These are phyloP conservation scores for Pterostichus niger DNA, from an alignment of 2,888 invertebrate species.

Conservation along the genomic window DNA sequence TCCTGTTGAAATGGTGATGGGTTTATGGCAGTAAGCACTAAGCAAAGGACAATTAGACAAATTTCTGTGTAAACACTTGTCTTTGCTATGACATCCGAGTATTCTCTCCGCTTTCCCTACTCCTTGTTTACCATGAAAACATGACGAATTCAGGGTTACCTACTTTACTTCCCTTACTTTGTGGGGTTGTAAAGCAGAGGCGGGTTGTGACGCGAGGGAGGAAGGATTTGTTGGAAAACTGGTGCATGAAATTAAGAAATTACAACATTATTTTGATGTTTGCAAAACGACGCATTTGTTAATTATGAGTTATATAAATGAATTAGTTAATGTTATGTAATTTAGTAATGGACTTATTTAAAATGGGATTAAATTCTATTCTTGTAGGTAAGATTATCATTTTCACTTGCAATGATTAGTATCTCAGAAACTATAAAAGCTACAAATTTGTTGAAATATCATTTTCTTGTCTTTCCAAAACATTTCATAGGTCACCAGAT, in stretches of 20 bases:
- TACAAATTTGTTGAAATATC: no score
- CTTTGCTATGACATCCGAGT: slow-evolving; percentile 70
- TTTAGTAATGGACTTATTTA: no score
- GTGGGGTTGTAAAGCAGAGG: slow-evolving; percentile 29
- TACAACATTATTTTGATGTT: slow-evolving; percentile 7
- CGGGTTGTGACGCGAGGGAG: neutral
- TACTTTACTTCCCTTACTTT: slow-evolving; percentile 69
- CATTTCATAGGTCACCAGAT: no score
- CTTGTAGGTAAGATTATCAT: no score
- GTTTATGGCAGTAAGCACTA: slow-evolving; percentile 69
- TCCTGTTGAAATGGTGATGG: slow-evolving; percentile 9
- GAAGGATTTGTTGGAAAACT: slow-evolving; percentile 14
- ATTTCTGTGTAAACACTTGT: slow-evolving; percentile 73
- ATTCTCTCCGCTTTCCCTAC: slow-evolving; percentile 72
- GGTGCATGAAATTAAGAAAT: slow-evolving; percentile 34
- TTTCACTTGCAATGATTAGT: no score
- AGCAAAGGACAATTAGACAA: slow-evolving; percentile 71
- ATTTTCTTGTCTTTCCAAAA: no score
- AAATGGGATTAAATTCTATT: no score
- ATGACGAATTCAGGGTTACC: slow-evolving; percentile 73
- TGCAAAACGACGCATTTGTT: neutral
- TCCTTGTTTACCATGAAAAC: slow-evolving; percentile 67
- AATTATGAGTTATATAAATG: no score
- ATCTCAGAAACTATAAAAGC: no score
- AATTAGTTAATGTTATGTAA: no score